These are phyloP conservation scores for Limanda limanda DNA, from an alignment of 2,113 vertebrate species.

Conservation along the genomic window DNA sequence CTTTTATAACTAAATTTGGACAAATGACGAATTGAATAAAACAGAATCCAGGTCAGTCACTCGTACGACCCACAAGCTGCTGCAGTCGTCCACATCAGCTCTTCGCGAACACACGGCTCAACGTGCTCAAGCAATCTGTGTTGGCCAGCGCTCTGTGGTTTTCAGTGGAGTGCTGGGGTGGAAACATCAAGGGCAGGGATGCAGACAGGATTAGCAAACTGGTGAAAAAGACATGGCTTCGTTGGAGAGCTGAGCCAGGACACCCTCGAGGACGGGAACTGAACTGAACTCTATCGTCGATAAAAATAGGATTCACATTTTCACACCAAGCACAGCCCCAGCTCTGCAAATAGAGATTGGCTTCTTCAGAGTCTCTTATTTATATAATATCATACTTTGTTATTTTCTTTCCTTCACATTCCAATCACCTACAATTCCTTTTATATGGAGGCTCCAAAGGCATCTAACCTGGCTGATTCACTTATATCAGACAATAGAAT, in stretches of 20 bases:
- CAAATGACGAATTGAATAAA: background rate
- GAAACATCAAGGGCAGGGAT: constrained; percentile 59
- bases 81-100: constrained; percentile 8
- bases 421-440: background rate
- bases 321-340: background rate
- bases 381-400: background rate
- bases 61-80: background rate
- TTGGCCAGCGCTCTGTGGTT: constrained; percentile 28
- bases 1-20: constrained; percentile 34
- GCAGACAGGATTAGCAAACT: constrained; percentile 65
- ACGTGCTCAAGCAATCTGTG: constrained; percentile 18
- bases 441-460: background rate
- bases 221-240: constrained; percentile 44
- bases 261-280: constrained; percentile 48
- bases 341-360: constrained; percentile 6
- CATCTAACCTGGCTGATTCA: constrained; percentile 3
- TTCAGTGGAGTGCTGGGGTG: constrained; percentile 35
- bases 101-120: constrained; percentile 14
- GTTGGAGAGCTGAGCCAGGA: constrained; percentile 42
- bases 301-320: constrained; percentile 25
- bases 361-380: constrained; percentile 6
- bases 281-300: constrained; percentile 37
- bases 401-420: too few species aligned
- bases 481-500: background rate
- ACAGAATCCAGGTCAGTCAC: constrained; percentile 6